Evolutionary conservation across 2,797 vertebrate genomes (phyloP), one percentile per base, ranked within the genome.

Genomic region (Lateolabrax maculatus): DNA sequence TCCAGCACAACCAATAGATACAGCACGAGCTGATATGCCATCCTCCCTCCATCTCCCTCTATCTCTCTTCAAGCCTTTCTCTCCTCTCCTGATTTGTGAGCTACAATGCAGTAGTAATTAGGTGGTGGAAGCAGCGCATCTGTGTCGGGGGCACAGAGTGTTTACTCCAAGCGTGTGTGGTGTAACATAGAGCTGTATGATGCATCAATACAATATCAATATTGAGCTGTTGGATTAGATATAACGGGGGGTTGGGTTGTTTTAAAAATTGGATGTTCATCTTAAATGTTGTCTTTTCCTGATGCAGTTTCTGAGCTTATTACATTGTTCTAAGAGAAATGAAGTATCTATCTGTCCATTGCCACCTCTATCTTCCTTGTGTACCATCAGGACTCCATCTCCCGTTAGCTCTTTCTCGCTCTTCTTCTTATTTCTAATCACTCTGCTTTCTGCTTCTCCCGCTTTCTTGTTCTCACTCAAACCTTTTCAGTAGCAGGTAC

Each of bases 71-170:
- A 41, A 75, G 27, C 43, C 44, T 70, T 36, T 48, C 79, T 72
- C 66, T 71, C 44, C 82, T 77, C 79, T 80, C 57, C 89, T 77
- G 83, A 83, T 80, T 86, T 48, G 63, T 37, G 66, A 86, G 87
- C 85, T 41, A 11, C 48, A 51, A 66, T 81, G 79, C 87, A 69
- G 87, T 72, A 74, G 75, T 81, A 85, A 86, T 87, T 79, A 89
- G 62, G 39, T 72, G 77, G 58, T 80, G 76, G 44, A 72, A 67
- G 80, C 78, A 55, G 77, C 43, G 44, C 70, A 77, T 91, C 81
- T 88, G 82, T 70, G 27, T 46, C 74, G 62, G 60, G 48, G 60
- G 68, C 55, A 65, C 51, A 53, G 31, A 43, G 48, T 46, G 44
- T 55, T 68, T 57, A 15, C 41, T 65, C 21, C 6, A n/a, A 31